Percentiles rank a stretch among this genome's conserved stretches.
Conservation (phyloP, 2,113 vertebrate genomes). For the Platysternon megacephalum region DNA sequence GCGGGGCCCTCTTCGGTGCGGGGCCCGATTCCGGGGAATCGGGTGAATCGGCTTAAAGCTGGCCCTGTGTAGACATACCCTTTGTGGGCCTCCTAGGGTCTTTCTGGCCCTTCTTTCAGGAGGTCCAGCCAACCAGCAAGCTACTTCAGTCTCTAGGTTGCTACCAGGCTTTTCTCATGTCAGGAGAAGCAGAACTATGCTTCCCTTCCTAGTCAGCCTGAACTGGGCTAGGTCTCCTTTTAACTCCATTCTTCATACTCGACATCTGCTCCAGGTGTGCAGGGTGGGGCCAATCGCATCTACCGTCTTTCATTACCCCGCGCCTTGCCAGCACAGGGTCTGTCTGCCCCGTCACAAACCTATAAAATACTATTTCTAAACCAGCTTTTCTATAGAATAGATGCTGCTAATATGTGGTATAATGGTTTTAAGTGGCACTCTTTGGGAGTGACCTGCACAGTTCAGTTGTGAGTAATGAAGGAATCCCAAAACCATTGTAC, state of each 20-base stretch:
- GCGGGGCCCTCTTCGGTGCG: too few relatives aligned
- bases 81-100: background rate
- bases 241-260: background rate
- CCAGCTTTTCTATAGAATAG: background rate
- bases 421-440: background rate
- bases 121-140: background rate
- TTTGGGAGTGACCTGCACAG: background rate
- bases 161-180: background rate
- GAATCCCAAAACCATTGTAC: background rate
- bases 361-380: background rate
- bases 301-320: fast-evolving
- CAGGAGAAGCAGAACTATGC: background rate
- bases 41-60: too few relatives aligned
- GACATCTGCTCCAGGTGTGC: background rate
- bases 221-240: background rate
- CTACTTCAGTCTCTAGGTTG: background rate
- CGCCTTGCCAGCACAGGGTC: background rate
- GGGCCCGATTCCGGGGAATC: too few relatives aligned
- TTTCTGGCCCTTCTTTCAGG: background rate
- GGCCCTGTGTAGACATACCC: background rate
- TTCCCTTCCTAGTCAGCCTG: background rate
- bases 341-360: background rate
- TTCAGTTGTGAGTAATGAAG: background rate
- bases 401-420: background rate
- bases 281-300: background rate